These are phyloP conservation scores for Caloenas nicobarica DNA, from an alignment of 2,113 vertebrate genomes.

Conservation along the genomic window DNA sequence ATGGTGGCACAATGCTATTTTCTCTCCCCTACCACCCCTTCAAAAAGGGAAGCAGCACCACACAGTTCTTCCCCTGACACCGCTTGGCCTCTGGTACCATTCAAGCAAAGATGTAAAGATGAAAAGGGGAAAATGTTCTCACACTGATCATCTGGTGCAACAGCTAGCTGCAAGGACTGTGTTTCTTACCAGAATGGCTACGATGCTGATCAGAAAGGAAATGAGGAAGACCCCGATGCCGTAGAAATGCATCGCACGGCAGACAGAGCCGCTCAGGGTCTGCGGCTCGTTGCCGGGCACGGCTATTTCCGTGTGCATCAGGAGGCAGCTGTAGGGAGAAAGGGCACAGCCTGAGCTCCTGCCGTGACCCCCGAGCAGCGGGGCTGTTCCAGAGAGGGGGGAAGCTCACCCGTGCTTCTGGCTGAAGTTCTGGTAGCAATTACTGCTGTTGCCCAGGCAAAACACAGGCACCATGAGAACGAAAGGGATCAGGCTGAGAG, in stretches of 20 bases:
- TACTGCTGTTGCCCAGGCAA: constrained; percentile 75
- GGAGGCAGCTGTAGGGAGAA: constrained; percentile 77
- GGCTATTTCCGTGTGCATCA: constrained; percentile 79
- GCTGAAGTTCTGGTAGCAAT: constrained; percentile 85
- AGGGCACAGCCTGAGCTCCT: background rate
- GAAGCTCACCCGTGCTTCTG: constrained; percentile 81
- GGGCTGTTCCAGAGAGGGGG: background rate
- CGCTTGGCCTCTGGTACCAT: background rate
- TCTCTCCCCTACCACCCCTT: background rate
- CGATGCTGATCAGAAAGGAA: constrained; percentile 81
- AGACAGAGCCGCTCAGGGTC: constrained; percentile 50
- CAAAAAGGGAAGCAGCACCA: background rate
- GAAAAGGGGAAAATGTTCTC: background rate
- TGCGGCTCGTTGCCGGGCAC: background rate
- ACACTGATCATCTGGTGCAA: too few species aligned
- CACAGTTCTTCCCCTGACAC: background rate
- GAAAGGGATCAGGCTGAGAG: constrained; percentile 80
- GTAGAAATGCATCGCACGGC: constrained; percentile 76
- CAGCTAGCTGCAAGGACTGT: accelerated
- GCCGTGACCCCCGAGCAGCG: accelerated
- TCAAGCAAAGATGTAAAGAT: background rate
- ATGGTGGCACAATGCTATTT: background rate
- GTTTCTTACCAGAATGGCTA: constrained; percentile 80
- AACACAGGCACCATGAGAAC: constrained; percentile 86
- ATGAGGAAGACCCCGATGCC: constrained; percentile 77